Base-by-base conservation (phyloP, 1,140 invertebrate genomes). In the Manduca sexta region DNA sequence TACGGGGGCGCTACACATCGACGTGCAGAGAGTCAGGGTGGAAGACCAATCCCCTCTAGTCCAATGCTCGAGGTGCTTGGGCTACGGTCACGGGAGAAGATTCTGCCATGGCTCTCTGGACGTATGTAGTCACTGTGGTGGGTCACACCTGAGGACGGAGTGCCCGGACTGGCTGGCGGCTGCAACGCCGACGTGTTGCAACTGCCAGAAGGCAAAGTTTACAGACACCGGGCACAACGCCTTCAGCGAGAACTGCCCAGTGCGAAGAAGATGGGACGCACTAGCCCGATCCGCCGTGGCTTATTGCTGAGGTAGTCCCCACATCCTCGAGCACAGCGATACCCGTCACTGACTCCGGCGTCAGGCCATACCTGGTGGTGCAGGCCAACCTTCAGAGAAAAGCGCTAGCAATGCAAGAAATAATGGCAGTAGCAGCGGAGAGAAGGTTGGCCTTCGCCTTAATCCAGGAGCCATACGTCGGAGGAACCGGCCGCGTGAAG, bases 341-440 rank as follows among this genome's bases (percentile, higher is more conserved):
- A 21, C n/a, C 3, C 31, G 10, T 11, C 3, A 11, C 3, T 10
- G 3, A 34, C 10, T 13, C 31, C 12, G 12, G 11, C 31, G 10
- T 34, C 3, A 39, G 10, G 41, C n/a, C 17, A 14, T 31, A 38
- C 34, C 5, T 4, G 6, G n/a, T 38, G 5, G 8, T 35, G 8
- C 52, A 56, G 37, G 34, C 34, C 2, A 56, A 51, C 35, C 37
- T 56, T 12, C 54, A 51, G 17, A 12, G 54, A 12, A 56, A 42
- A 18, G 40, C 38, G 21, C 12, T 50, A 2, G 54, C 54, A 10
- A 51, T 45, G 2, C 14, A 39, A 1, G 54, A 56, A 15, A 2
- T 56, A 1, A 16, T 56, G 6, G 3, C 47, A 0, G 41, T 38
- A 5, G 48, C 48, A 0, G 3, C n/a, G 2, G 44, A 44, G 11